Base-by-base conservation (phyloP, 1,140 invertebrate species). In the Microplitis demolitor region DNA sequence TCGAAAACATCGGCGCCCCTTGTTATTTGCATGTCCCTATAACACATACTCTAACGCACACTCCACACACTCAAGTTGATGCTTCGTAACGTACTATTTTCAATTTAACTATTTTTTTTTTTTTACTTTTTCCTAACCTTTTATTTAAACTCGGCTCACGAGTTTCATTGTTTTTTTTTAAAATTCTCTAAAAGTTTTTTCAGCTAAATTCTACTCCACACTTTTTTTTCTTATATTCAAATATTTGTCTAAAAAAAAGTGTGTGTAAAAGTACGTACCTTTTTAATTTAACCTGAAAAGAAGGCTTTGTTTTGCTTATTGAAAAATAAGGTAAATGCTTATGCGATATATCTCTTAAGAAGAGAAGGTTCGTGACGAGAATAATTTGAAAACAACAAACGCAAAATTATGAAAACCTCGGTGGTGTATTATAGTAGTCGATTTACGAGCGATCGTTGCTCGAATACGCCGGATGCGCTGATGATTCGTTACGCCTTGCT, bases 1-100 rank as follows among this genome's bases (percentile, higher is more conserved):
- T 85, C 77, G 81, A 87, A 87, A 87, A 85, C 85, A 87, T 86
- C 79, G 80, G 78, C 81, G 82, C 84, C 82, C 82, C 75, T 56
- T 50, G 53, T 84, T 86, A 86, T 87, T 87, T 86, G 83, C 83
- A 85, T 86, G 85, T 82, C 83, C 80, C 82, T 85, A 53, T 45
- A 45, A 45, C 39, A 45, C 39, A 45, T 45, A 45, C 39, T 45
- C 39, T 80, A 77, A 76, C 76, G 31, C 66, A 61, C 39, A 16
- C 81, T 77, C 76, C 76, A 58, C 66, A 61, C 39, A 16, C 34
- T 69, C 9, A 3, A 45, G n/a, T 39, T 64, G 14, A 14, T 64
- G 45, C 11, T n/a, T 69, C n/a, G 31, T 69, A n/a, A 58, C 31
- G n/a, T 58, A 33, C 39, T 35, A 16, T 50, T 39, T 66, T 71